Evolutionary conservation across 2,888 invertebrate species (phyloP).

Genomic region (Thymelicus lineola): DNA sequence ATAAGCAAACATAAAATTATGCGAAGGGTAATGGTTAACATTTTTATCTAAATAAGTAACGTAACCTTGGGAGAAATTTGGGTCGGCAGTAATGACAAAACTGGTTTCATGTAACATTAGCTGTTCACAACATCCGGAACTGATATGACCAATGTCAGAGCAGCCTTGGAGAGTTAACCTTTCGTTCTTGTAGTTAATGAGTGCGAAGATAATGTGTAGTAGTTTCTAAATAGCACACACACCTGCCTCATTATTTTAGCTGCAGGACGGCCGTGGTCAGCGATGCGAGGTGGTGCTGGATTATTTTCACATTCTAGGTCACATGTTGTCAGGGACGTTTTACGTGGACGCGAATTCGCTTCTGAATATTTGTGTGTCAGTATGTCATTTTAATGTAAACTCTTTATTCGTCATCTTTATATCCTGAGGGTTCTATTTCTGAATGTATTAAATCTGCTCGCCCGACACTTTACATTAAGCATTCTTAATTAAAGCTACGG

Average conservation of each 20-base stretch:
- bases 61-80: conserved; percentile 36
- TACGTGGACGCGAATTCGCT: conserved; percentile 56
- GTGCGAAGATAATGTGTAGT: conserved; percentile 52
- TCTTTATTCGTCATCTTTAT: conserved; percentile 29
- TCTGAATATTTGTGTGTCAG: conserved; percentile 54
- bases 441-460: not conserved
- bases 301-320: conserved; percentile 83
- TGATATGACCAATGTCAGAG: conserved; percentile 25
- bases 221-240: conserved; percentile 62
- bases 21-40: conserved; percentile 12
- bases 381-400: conserved; percentile 40
- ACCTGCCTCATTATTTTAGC: conserved; percentile 81
- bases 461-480: not conserved
- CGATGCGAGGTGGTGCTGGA: conserved; percentile 76
- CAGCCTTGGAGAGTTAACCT: conserved; percentile 39
- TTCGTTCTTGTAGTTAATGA: conserved; percentile 34
- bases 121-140: conserved; percentile 36
- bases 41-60: conserved; percentile 27
- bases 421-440: conserved; percentile 8
- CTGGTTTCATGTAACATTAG: conserved; percentile 34
- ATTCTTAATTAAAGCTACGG: not conserved
- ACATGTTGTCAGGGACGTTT: conserved; percentile 76
- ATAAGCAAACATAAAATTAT: not conserved
- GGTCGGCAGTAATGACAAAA: conserved; percentile 36
- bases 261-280: conserved; percentile 68